Evolutionary conservation across 2,888 invertebrate species (phyloP), one percentile per base, ranked within the genome.

Genomic region (Drosophila pseudotakahashii): DNA sequence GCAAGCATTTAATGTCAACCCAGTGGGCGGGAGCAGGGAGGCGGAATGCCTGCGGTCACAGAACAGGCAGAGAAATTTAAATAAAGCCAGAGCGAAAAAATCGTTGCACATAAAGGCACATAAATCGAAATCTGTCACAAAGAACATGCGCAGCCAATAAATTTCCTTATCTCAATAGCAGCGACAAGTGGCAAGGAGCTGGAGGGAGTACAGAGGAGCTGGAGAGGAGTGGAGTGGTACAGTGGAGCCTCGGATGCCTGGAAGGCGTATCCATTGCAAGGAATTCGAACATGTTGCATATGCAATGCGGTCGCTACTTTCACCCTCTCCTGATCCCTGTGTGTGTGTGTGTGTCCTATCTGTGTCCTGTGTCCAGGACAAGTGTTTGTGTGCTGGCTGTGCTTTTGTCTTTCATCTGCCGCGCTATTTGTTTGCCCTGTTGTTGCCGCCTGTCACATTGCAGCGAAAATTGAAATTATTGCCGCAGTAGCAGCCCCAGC

Each of bases 91-190:
- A 47, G 69, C 32, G 47, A 14, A 67, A 57, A 66, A 66, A 54
- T 54, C 55, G 39, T 34, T 36, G 69, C 52, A 48, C 51, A 50
- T 54, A 62, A 83, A 88, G 82, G 77, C 81, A 81, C 86, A 88
- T 82, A 89, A 89, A 88, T 87, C 89, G 88, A 85, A 89, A 87
- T 85, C 86, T 89, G 89, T 85, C 86, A 87, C 86, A 89, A 88
- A 87, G 83, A 89, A 89, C 82, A 87, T 82, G 82, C 81, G 77
- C 80, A 85, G 75, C 89, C 80, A 85, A 88, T 81, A 89, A 86
- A 89, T 89, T 89, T 89, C 75, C 90, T 89, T 89, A 89, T 89
- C 90, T 89, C 88, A 84, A 88, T 84, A 88, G 89, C 84, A 84
- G 81, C 79, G 84, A 84, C 87, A 84, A 81, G 84, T 79, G 77